Percentiles rank a stretch among this genome's conserved stretches.
phyloP scores from a whole-genome alignment of 2,888 invertebrate genomes.

The Pseudococcus jackbeardsleyi region DNA sequence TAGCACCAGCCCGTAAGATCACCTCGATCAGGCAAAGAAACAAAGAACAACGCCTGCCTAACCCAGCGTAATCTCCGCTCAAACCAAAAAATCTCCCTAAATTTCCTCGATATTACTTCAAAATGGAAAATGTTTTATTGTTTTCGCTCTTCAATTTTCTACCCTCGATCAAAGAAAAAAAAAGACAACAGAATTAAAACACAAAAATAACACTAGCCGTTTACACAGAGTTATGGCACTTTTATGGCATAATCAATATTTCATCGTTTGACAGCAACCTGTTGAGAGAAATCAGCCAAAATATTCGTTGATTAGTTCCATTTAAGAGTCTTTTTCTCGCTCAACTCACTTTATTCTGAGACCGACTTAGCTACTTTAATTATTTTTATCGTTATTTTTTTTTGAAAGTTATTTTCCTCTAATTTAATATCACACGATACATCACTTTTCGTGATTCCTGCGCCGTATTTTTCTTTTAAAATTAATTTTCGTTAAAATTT shows the following conservation, averaged over 20 bases:
- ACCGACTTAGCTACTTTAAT: neutral
- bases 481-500: neutral
- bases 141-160: neutral
- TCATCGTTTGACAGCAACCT: neutral
- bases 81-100: neutral
- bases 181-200: neutral
- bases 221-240: slow-evolving; percentile 18
- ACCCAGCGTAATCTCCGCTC: neutral
- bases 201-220: slow-evolving; percentile 18
- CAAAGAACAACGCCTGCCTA: slow-evolving; percentile 1
- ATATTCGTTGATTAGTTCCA: slow-evolving; percentile 7
- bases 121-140: slow-evolving; percentile 34
- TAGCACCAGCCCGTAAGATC: slow-evolving; percentile 25
- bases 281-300: neutral
- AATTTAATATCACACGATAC: slow-evolving; percentile 27
- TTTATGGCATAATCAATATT: slow-evolving; percentile 18
- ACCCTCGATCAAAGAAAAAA: neutral
- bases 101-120: neutral
- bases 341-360: neutral
- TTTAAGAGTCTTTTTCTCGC: neutral
- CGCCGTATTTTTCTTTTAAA: neutral
- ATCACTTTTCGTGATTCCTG: slow-evolving; percentile 37
- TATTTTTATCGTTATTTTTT: neutral
- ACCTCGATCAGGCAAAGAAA: neutral
- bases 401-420: slow-evolving; percentile 18